A percentile compares a stretch with the other conserved stretches of the same genome.
Conservation (phyloP, 2,888 invertebrate species). For the Bugulina stolonifera region DNA sequence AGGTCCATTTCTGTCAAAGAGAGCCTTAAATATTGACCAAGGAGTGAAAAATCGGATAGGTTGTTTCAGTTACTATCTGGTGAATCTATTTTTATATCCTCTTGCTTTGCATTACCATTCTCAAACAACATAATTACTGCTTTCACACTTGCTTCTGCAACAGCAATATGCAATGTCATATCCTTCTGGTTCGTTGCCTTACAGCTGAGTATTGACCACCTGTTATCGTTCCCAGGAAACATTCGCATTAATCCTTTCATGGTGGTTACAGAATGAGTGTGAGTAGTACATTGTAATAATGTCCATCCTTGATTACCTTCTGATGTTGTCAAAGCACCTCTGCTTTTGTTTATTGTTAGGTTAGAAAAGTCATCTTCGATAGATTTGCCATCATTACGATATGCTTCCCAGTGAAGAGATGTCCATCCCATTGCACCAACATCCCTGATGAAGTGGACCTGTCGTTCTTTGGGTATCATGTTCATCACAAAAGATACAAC, state of each 20-base stretch:
- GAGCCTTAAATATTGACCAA: not conserved
- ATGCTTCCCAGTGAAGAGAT: not conserved
- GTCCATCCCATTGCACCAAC: not conserved
- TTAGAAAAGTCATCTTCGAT: not conserved
- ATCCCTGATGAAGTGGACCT: not conserved
- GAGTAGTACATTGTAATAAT: not conserved
- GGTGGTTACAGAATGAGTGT: not conserved
- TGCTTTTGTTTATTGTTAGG: not conserved
- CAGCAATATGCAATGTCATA: not conserved
- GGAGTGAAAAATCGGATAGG: not conserved
- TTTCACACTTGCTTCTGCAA: not conserved
- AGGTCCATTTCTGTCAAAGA: not conserved
- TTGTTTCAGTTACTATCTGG: not conserved
- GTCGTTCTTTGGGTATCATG: not conserved
- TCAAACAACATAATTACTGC: slow-evolving; percentile 1
- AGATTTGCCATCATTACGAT: not conserved
- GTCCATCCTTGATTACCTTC: not conserved
- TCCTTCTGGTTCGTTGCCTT: not conserved
- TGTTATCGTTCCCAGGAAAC: not conserved
- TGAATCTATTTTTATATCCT: not conserved
- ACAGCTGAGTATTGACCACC: not conserved
- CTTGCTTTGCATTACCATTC: not conserved
- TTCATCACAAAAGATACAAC: not conserved
- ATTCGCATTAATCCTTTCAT: not conserved
- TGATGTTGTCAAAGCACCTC: not conserved